These are phyloP conservation scores for Sylvilagus bachmani DNA, from an alignment of 2,113 vertebrate genomes.

Conservation along the genomic window DNA sequence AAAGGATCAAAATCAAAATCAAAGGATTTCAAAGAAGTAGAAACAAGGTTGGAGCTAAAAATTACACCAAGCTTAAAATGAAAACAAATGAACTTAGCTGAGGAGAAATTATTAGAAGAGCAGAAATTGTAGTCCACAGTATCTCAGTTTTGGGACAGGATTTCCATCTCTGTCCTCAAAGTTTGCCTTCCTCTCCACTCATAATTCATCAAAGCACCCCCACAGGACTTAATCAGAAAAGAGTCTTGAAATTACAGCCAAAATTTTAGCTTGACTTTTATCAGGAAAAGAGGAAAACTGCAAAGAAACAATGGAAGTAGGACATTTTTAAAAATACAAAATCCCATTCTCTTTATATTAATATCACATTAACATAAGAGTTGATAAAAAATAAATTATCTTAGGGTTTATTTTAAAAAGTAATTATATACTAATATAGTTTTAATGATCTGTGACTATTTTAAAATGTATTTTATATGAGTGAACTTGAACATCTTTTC, in stretches of 20 bases:
- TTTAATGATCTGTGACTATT: too few relatives aligned
- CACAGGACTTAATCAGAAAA: not conserved
- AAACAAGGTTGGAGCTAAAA: not conserved
- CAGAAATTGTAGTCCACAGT: not conserved
- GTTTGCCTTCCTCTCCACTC: not conserved
- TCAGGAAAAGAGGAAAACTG: not conserved
- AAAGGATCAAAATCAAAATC: not conserved
- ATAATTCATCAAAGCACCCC: not conserved
- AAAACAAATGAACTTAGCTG: conserved; percentile 11
- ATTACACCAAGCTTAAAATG: not conserved
- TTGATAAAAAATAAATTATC: too few relatives aligned
- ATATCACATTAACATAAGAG: too few relatives aligned
- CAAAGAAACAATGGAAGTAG: not conserved
- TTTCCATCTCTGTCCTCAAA: not conserved
- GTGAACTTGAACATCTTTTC: too few relatives aligned
- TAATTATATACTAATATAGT: too few relatives aligned
- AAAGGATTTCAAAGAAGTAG: conserved; percentile 14
- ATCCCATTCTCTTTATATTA: too few relatives aligned
- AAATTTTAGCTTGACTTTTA: conserved; percentile 24
- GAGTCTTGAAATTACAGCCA: not conserved
- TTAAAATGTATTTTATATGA: too few relatives aligned
- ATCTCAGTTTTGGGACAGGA: not conserved
- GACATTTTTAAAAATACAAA: not conserved
- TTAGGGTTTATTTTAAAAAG: too few relatives aligned
- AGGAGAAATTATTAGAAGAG: not conserved